phyloP scores from a whole-genome alignment of 2,888 invertebrate genomes.

The Urechis unicinctus region DNA sequence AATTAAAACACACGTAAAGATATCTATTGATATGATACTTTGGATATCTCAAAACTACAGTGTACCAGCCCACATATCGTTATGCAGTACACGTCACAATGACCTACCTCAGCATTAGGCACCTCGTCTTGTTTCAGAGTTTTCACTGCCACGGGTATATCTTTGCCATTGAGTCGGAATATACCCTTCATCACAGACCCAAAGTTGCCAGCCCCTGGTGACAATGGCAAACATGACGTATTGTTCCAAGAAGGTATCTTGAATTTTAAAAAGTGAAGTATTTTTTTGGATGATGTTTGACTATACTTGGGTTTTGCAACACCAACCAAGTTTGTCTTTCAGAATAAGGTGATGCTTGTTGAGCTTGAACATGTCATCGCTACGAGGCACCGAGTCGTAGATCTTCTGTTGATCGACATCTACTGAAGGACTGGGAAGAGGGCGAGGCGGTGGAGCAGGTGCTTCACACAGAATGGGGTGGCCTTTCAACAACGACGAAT shows the following conservation, averaged over 20 bases:
- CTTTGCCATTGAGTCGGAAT: conserved; percentile 29
- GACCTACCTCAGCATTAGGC: conserved; percentile 31
- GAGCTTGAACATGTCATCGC: conserved; percentile 31
- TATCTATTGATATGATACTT: no score
- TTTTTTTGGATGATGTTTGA: no score
- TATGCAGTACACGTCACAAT: no score
- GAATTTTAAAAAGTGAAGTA: no score
- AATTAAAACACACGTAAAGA: no score
- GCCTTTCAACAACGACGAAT: no score
- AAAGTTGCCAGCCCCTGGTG: conserved; percentile 49
- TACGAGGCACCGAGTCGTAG: conserved; percentile 26
- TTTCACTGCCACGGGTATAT: conserved; percentile 52
- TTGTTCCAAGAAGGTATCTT: no score
- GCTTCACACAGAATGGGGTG: no score
- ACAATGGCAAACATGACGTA: neutral
- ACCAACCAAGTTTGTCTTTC: conserved; percentile 41
- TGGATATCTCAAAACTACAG: no score
- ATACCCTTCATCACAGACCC: conserved; percentile 49
- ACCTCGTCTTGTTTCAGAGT: conserved; percentile 45
- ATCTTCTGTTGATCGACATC: conserved; percentile 21
- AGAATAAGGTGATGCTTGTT: conserved; percentile 31
- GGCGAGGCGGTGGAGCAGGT: conserved; percentile 1
- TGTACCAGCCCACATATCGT: no score
- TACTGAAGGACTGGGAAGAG: neutral
- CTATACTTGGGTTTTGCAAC: no score